Evolutionary conservation across 2,797 vertebrate genomes (phyloP).

Genomic region (Philypnodon macrostomus): DNA sequence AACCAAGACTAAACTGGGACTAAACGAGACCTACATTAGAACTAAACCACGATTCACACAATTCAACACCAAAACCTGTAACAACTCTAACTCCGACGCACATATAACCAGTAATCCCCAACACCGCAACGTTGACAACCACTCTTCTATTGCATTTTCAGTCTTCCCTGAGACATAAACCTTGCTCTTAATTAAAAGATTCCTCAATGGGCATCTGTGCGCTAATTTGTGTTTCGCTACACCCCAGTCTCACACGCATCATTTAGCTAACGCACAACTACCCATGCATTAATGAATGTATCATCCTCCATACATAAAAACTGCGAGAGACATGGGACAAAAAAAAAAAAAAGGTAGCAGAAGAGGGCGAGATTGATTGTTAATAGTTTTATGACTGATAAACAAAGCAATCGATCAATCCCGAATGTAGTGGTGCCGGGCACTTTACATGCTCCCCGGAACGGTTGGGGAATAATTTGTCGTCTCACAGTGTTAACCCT

Average conservation of each 20-base stretch:
- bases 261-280: constrained; percentile 77
- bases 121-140: no score
- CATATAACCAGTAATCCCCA: no score
- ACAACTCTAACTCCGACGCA: no score
- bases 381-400: constrained; percentile 80
- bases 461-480: constrained; percentile 69
- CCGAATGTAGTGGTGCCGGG: constrained; percentile 43
- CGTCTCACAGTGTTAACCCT: constrained; percentile 69
- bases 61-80: no score
- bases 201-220: constrained; percentile 68
- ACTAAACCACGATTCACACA: no score
- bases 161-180: constrained; percentile 58
- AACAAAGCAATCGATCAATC: constrained; percentile 82
- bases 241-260: constrained; percentile 59
- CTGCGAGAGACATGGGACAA: constrained; percentile 29
- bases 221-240: constrained; percentile 59
- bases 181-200: constrained; percentile 69
- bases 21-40: no score
- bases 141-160: constrained; percentile 22
- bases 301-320: constrained; percentile 76
- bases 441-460: constrained; percentile 61
- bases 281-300: constrained; percentile 79
- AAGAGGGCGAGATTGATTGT: constrained; percentile 69
- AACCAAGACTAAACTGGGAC: no score
- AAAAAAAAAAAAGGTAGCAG: no score